Percentiles rank a stretch among this genome's conserved stretches.
Conservation (phyloP, 2,113 vertebrate genomes). For the Paramisgurnus dabryanus region DNA sequence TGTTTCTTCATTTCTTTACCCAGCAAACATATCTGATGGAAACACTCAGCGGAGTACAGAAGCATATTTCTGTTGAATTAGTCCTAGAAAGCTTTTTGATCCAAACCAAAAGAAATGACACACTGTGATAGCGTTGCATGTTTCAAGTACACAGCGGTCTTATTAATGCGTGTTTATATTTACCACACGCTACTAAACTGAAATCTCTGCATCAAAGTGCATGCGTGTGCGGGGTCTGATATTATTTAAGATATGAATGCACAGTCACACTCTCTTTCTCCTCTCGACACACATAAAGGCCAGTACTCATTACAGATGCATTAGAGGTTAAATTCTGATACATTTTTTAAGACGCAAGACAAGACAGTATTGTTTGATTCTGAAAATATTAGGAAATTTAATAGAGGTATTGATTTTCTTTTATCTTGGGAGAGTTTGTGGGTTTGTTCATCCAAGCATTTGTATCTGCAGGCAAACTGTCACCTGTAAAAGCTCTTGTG, state of each 20-base stretch:
- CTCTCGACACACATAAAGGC: conserved; percentile 42
- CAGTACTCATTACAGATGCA: conserved; percentile 48
- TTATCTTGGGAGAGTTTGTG: background rate
- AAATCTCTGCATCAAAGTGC: conserved; percentile 17
- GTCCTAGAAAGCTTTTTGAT: conserved; percentile 3
- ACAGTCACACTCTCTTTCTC: conserved; percentile 23
- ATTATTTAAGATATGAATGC: conserved; percentile 45
- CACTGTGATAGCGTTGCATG: conserved; percentile 9
- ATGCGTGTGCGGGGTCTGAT: conserved; percentile 1
- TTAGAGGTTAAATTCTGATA: conserved; percentile 21
- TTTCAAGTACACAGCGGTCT: conserved; percentile 9
- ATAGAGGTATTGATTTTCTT: background rate
- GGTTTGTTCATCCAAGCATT: background rate
- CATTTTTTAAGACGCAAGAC: conserved; percentile 44
- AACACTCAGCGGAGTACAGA: background rate
- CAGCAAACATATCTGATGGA: conserved; percentile 14
- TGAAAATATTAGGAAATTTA: conserved; percentile 16
- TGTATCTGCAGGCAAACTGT: background rate
- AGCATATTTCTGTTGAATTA: conserved; percentile 21
- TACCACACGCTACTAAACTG: conserved; percentile 4
- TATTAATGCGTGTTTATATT: conserved; percentile 20
- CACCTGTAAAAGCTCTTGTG: too few relatives aligned
- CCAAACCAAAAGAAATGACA: conserved; percentile 18
- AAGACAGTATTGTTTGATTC: conserved; percentile 35
- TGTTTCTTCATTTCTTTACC: conserved; percentile 2